Evolutionary conservation across 2,113 vertebrate species (phyloP), one percentile per base, ranked within the genome.

Genomic region (Hippocampus guttulatus): DNA sequence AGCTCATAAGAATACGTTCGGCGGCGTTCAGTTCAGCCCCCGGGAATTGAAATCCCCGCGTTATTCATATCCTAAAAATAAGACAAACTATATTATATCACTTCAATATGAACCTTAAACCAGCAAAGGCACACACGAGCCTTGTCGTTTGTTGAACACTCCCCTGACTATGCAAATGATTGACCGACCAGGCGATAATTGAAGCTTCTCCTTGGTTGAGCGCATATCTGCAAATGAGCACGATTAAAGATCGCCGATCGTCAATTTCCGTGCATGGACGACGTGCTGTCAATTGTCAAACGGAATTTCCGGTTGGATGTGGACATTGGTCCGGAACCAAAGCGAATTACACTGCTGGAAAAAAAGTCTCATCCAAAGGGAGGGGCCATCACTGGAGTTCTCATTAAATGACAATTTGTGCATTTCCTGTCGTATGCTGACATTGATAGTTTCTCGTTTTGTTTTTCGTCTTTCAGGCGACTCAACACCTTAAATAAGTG

Each of bases 401-500:
- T 78, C 71, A 75, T 70, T 76, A 52, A 38, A 15, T 65, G 66
- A 20, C 64, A 45, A 68, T 70, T 78, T 4, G 47, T 9, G 47
- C 64, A 33, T 69, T 70, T 75, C 67, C 21, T 66, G 21, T 58
- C 68, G 55, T 68, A 72, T 73, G 11, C 76, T 49, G 1, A 14
- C 23, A 74, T 40, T 41, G 20, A 7, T 38, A 38, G 1, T 38
- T 5, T 38, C 5, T 23, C 61, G 73, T 76, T 80, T 12, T 68
- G 64, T n/a, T 40, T 74, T 78, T 67, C 71, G 8, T 73, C n/a
- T 92, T 91, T 74, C 86, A 99, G 97, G 90, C 94, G 97, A 77
- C 94, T 99, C 83, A 94, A 97, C 89, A 97, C 97, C 38, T 89
- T 99, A 89, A 99, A 99, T 90, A 98, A 96, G 92, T 99, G 96